Conservation (phyloP, 2,888 invertebrate species). For the Sisyra terminalis region DNA sequence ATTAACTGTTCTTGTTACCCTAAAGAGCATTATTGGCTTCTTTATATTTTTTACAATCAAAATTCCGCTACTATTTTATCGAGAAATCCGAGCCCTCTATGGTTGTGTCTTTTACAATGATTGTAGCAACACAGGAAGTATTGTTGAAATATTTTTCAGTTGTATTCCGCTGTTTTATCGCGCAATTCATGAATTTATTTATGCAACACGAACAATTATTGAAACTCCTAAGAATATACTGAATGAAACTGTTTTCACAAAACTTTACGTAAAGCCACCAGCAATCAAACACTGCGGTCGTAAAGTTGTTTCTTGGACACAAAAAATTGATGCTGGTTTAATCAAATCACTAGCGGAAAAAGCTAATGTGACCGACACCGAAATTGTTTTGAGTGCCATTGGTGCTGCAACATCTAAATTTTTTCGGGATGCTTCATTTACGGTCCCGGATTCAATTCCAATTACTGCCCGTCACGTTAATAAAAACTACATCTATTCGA, state of each 20-base stretch:
- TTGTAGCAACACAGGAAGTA: conserved; percentile 23
- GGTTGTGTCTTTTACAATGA: conserved; percentile 21
- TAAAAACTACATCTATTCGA: conserved; percentile 35
- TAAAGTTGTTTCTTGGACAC: conserved; percentile 57
- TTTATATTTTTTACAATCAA: conserved; percentile 16
- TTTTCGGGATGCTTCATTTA: conserved; percentile 33
- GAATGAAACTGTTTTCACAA: conserved; percentile 38
- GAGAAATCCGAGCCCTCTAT: conserved; percentile 27
- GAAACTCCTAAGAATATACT: conserved; percentile 33
- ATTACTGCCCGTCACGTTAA: conserved; percentile 39
- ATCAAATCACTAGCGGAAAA: conserved; percentile 39
- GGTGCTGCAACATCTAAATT: conserved; percentile 47
- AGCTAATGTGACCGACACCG: conserved; percentile 43
- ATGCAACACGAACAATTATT: conserved; percentile 26
- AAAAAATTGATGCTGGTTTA: conserved; percentile 37
- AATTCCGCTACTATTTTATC: conserved; percentile 24
- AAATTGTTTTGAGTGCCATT: conserved; percentile 43
- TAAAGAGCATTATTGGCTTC: conserved; percentile 23
- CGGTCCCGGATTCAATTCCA: conserved; percentile 39
- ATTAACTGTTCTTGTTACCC: conserved; percentile 22
- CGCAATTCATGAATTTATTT: conserved; percentile 26
- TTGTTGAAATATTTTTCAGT: conserved; percentile 22
- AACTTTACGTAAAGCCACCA: conserved; percentile 35
- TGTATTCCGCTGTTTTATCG: conserved; percentile 29
- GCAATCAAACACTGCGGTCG: conserved; percentile 51